phyloP scores from a whole-genome alignment of 2,888 invertebrate species.

The Bombylius major region DNA sequence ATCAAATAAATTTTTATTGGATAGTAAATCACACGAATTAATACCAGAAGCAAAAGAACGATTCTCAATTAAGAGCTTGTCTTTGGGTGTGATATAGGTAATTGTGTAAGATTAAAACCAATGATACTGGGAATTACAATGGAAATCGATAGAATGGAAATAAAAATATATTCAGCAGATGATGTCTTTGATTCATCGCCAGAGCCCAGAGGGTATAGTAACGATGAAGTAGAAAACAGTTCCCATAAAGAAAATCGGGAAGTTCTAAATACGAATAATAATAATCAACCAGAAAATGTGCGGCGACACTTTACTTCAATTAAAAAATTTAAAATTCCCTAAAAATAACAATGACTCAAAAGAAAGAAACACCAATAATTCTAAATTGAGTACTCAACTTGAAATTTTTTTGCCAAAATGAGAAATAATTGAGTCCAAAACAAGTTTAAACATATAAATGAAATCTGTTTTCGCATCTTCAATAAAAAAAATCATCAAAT shows the following conservation, averaged over 20 bases:
- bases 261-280: not conserved
- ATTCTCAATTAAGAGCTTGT: constrained; percentile 83
- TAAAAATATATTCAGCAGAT: constrained; percentile 11
- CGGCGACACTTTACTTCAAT: constrained; percentile 13
- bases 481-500: not conserved
- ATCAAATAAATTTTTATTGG: constrained; percentile 31
- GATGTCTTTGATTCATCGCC: not conserved
- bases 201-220: constrained; percentile 6
- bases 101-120: constrained; percentile 61
- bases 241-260: not conserved
- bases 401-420: constrained; percentile 27
- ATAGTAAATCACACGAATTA: constrained; percentile 39
- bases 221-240: not conserved
- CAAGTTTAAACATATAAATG: not conserved
- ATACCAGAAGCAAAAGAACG: constrained; percentile 64
- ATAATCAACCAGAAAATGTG: constrained; percentile 18
- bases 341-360: not conserved
- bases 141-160: constrained; percentile 41
- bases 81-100: constrained; percentile 68
- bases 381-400: constrained; percentile 9
- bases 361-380: not conserved
- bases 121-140: constrained; percentile 53
- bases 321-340: not conserved
- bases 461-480: not conserved
- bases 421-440: constrained; percentile 27